Evolutionary conservation across 2,797 vertebrate genomes (phyloP).

Genomic region (Lagothrix lagotricha): DNA sequence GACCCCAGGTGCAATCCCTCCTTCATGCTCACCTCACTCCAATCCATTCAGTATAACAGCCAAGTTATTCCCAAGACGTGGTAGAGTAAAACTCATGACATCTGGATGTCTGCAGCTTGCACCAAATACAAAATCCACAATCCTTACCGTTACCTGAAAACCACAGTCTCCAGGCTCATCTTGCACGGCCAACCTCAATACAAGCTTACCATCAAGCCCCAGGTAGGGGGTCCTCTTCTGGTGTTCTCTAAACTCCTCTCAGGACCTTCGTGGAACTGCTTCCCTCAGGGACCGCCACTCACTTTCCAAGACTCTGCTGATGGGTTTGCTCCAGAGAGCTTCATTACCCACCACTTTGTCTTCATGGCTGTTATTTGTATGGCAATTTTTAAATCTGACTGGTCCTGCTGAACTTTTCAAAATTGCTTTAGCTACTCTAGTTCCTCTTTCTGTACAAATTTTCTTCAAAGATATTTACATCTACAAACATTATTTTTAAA

Average conservation of each 20-base stretch:
- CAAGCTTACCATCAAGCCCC: background rate
- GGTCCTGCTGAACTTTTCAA: background rate
- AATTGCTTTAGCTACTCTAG: background rate
- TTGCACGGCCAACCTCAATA: fast-evolving
- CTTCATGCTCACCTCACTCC: background rate
- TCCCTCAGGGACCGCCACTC: too few relatives aligned
- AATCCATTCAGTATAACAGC: background rate
- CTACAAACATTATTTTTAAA: background rate
- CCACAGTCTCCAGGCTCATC: too few relatives aligned
- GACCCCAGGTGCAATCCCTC: background rate
- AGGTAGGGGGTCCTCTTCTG: fast-evolving
- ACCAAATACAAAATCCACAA: background rate
- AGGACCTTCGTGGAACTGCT: background rate
- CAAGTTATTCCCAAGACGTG: background rate
- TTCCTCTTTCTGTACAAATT: background rate
- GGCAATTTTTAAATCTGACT: background rate
- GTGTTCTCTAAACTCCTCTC: too few relatives aligned
- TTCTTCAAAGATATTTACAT: background rate
- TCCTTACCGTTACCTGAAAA: background rate
- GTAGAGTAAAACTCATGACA: background rate
- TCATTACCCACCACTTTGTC: too few relatives aligned
- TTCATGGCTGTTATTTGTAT: background rate
- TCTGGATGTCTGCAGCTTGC: background rate
- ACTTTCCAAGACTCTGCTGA: fast-evolving
- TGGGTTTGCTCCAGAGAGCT: background rate